phyloP scores from a whole-genome alignment of 1,140 invertebrate species.

The Planococcus citri region DNA sequence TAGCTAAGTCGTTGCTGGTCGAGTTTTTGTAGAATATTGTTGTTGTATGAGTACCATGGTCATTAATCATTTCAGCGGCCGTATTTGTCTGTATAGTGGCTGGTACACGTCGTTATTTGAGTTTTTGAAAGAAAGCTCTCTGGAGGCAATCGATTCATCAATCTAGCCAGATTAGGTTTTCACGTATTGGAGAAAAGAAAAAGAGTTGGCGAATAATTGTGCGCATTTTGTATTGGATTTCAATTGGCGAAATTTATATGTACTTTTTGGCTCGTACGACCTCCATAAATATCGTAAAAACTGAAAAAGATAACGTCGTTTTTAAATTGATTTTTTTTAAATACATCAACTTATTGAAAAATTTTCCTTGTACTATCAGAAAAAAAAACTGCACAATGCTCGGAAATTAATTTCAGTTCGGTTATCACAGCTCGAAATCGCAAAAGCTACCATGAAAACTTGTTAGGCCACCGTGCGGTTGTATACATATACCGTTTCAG shows the following conservation, averaged over 20 bases:
- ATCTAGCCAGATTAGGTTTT: neutral
- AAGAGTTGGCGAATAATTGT: neutral
- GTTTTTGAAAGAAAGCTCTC: neutral
- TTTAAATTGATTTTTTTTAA: constrained; percentile 2
- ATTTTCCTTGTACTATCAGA: neutral
- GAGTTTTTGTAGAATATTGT: no score
- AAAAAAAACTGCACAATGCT: neutral
- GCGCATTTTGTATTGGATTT: neutral
- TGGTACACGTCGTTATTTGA: neutral
- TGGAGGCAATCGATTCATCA: neutral
- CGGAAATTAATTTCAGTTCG: neutral
- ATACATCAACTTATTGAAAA: neutral
- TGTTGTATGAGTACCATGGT: no score
- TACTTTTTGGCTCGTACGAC: neutral
- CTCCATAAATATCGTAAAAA: neutral
- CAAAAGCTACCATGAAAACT: neutral
- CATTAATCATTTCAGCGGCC: neutral
- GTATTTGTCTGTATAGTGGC: neutral
- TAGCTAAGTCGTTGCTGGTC: no score
- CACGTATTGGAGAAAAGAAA: neutral
- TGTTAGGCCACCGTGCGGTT: neutral
- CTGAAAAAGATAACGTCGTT: neutral
- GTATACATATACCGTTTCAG: neutral
- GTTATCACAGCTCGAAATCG: neutral
- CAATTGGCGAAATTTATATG: neutral